Evolutionary conservation across 2,113 vertebrate genomes (phyloP).

Genomic region (Scortum barcoo): DNA sequence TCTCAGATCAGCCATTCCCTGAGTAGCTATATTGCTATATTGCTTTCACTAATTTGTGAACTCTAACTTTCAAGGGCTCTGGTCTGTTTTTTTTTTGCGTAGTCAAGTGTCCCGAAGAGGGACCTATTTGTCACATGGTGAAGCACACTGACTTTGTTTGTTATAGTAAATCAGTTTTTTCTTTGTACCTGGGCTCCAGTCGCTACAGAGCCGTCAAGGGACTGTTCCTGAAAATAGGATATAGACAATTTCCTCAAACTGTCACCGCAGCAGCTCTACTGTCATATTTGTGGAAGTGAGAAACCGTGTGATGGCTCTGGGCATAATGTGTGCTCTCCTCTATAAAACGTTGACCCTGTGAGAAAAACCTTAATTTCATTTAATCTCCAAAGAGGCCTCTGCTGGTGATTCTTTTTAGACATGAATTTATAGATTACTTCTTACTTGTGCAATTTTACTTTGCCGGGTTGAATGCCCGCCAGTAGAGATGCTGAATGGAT

Average conservation of each 20-base stretch:
- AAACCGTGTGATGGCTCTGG: slow-evolving; percentile 35
- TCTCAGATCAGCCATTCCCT: neutral
- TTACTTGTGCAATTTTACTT: neutral
- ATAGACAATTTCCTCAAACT: slow-evolving; percentile 64
- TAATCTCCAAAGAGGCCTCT: slow-evolving; percentile 38
- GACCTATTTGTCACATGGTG: slow-evolving; percentile 13
- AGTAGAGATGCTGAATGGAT: slow-evolving; percentile 16
- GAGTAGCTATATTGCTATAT: neutral
- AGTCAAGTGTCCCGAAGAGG: slow-evolving; percentile 3
- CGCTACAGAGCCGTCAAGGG: slow-evolving; percentile 37
- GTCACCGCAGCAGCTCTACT: slow-evolving; percentile 41
- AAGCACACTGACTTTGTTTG: slow-evolving; percentile 44
- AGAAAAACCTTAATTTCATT: slow-evolving; percentile 48
- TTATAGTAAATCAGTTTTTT: slow-evolving; percentile 52
- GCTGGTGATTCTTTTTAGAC: slow-evolving; percentile 16
- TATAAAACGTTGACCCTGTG: slow-evolving; percentile 51
- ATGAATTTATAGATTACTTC: slow-evolving; percentile 30
- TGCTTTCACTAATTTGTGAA: neutral
- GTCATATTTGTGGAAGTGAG: slow-evolving; percentile 42
- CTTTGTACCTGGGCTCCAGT: slow-evolving; percentile 43
- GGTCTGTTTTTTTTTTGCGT: neutral
- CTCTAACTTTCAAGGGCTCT: no score
- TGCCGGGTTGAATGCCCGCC: neutral
- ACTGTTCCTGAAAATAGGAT: slow-evolving; percentile 64
- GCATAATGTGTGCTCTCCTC: slow-evolving; percentile 37